phyloP scores from a whole-genome alignment of 30 jellyfish, hydroid and myxozoan genomes.

The Catostylus mosaicus region DNA sequence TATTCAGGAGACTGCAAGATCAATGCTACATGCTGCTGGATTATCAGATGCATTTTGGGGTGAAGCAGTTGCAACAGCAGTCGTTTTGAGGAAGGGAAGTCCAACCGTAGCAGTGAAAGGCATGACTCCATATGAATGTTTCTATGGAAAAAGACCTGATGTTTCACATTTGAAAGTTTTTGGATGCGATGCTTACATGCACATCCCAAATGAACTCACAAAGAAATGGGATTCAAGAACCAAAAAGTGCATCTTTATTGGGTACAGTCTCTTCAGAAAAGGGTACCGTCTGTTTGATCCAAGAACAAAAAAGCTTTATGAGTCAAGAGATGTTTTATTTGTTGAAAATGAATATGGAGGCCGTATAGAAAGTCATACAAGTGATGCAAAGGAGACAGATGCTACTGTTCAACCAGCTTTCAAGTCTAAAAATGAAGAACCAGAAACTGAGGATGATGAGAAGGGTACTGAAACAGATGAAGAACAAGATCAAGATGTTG shows the following conservation, averaged over 20 bases:
- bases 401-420: too few relatives aligned
- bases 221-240: conserved; percentile 39
- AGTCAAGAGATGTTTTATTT: too few relatives aligned
- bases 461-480: too few relatives aligned
- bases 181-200: conserved; percentile 54
- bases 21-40: conserved; percentile 58
- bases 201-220: conserved; percentile 23
- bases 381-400: too few relatives aligned
- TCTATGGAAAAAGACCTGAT: conserved; percentile 19
- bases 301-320: conserved; percentile 2
- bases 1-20: conserved; percentile 9
- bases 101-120: conserved; percentile 37
- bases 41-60: conserved; percentile 7
- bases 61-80: conserved; percentile 24
- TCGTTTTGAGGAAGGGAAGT: conserved; percentile 5
- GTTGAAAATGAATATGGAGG: too few relatives aligned
- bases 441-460: too few relatives aligned
- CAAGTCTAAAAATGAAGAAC: too few relatives aligned
- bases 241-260: conserved; percentile 42
- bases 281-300: conserved; percentile 51
- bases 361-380: too few relatives aligned
- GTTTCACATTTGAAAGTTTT: conserved; percentile 31
- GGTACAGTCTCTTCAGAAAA: conserved; percentile 36
- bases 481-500: too few relatives aligned
- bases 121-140: too few relatives aligned